These are phyloP conservation scores for Acanthiza pusilla DNA, from an alignment of 2,797 vertebrate genomes.

Conservation along the genomic window DNA sequence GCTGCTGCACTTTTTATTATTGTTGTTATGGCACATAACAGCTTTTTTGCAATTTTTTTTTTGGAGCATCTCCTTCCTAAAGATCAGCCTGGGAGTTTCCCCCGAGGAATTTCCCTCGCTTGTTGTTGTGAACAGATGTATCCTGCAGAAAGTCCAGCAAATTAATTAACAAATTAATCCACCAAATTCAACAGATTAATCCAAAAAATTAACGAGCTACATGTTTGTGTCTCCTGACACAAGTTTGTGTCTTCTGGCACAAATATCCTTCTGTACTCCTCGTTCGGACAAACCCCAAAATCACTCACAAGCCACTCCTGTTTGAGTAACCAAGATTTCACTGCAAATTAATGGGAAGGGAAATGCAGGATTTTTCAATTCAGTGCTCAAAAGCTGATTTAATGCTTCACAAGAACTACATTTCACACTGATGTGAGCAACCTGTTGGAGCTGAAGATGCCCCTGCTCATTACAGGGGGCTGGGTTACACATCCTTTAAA, in stretches of 20 bases:
- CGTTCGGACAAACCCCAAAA: background rate
- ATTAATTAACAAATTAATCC: background rate
- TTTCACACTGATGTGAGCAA: background rate
- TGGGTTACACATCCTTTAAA: rapidly evolving
- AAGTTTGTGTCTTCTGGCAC: background rate
- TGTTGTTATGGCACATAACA: background rate
- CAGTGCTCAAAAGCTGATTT: background rate
- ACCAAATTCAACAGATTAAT: background rate
- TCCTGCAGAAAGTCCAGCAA: background rate
- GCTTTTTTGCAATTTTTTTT: background rate
- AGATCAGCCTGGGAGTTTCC: background rate
- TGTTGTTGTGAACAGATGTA: background rate
- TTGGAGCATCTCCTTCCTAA: background rate
- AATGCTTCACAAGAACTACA: background rate
- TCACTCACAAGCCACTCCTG: background rate
- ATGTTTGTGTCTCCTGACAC: background rate
- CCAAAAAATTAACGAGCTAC: background rate
- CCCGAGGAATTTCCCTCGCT: background rate
- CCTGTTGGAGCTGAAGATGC: background rate
- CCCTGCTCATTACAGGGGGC: background rate
- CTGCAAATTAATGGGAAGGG: background rate
- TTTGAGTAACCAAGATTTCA: background rate
- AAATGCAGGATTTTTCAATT: background rate
- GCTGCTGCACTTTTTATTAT: background rate
- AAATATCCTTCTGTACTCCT: background rate